Percentiles rank a stretch among this genome's conserved stretches.
Evolutionary conservation across 2,113 vertebrate genomes (phyloP).

Genomic region (Phalacrocorax carbo): DNA sequence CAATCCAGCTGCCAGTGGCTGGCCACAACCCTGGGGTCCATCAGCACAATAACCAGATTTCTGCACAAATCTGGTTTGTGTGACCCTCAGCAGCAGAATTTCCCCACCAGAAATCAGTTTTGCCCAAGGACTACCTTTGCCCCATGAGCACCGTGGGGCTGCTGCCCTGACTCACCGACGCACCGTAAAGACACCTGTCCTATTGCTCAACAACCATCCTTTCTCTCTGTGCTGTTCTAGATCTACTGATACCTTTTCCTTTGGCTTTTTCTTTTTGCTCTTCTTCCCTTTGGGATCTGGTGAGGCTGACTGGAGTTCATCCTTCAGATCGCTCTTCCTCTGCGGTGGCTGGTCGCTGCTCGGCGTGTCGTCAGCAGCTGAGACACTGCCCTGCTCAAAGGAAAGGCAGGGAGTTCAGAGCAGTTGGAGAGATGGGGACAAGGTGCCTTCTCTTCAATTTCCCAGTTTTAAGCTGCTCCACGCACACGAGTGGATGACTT

Average conservation of each 20-base stretch:
- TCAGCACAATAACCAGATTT: neutral
- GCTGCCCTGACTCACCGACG: neutral
- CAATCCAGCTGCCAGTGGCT: neutral
- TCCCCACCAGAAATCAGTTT: neutral
- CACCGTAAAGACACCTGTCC: neutral
- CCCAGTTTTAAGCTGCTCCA: neutral
- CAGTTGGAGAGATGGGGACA: neutral
- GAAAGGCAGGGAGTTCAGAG: neutral
- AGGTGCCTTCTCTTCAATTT: neutral
- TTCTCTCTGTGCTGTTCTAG: neutral
- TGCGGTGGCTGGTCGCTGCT: constrained; percentile 83
- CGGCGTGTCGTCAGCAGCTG: constrained; percentile 85
- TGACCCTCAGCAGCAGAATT: neutral
- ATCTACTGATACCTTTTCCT: constrained; percentile 81
- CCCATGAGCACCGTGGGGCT: neutral
- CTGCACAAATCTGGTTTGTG: rapidly evolving
- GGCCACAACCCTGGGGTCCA: neutral
- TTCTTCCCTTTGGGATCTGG: constrained; percentile 73
- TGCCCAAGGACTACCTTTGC: neutral
- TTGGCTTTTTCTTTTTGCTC: constrained; percentile 76
- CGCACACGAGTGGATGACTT: neutral
- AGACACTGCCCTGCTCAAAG: constrained; percentile 83
- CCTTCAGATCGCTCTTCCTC: constrained; percentile 64
- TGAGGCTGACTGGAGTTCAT: constrained; percentile 52
- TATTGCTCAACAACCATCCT: neutral